Evolutionary conservation across 2,113 vertebrate genomes (phyloP).

Genomic region (Chunga burmeisteri): DNA sequence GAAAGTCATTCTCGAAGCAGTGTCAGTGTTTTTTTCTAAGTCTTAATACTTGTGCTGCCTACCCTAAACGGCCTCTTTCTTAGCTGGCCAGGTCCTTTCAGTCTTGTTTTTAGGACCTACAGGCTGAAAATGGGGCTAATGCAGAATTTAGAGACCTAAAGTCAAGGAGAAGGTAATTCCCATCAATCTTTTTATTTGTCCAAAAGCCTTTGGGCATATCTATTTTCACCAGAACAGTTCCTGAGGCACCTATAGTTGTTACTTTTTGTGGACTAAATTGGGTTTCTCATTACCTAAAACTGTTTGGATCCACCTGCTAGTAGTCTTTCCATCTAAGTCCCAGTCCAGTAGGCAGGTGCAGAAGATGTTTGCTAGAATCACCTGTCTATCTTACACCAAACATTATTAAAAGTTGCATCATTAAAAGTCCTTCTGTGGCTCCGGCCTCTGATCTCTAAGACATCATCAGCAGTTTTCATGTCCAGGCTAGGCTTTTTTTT

Average conservation of each 20-base stretch:
- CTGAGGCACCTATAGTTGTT: background rate
- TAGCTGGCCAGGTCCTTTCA: background rate
- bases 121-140: background rate
- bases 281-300: background rate
- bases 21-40: background rate
- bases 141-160: background rate
- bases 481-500: background rate
- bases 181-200: background rate
- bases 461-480: background rate
- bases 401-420: background rate
- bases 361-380: background rate
- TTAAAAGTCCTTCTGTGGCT: background rate
- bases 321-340: background rate
- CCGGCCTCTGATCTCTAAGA: background rate
- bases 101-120: background rate
- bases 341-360: background rate
- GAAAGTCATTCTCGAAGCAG: background rate
- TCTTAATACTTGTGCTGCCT: background rate
- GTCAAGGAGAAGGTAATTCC: background rate
- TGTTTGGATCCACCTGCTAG: background rate
- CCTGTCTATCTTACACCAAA: background rate
- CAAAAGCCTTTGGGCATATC: background rate
- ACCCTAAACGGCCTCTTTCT: background rate
- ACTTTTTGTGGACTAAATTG: background rate
- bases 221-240: background rate